Evolutionary conservation across 2,888 invertebrate genomes (phyloP).

Genomic region (Sipha maydis): DNA sequence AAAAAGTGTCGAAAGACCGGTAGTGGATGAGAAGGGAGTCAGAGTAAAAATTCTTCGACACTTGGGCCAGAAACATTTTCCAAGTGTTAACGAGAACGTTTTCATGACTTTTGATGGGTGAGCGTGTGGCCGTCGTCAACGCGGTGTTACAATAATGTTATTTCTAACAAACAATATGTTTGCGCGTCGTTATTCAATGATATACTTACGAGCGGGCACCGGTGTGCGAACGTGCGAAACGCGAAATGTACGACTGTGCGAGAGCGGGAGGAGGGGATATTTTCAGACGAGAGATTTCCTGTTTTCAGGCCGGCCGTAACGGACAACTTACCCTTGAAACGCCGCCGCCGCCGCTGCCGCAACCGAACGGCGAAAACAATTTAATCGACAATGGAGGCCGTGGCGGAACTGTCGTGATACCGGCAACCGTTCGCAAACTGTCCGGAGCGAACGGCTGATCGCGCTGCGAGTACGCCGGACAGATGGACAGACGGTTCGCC

Average conservation of each 20-base stretch:
- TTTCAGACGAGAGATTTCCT: slow-evolving; percentile 17
- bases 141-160: too few relatives aligned
- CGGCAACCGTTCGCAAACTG: background rate
- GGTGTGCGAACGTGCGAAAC: background rate
- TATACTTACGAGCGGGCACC: too few relatives aligned
- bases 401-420: background rate
- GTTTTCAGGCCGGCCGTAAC: slow-evolving; percentile 10
- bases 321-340: slow-evolving; percentile 33
- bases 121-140: background rate
- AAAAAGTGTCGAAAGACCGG: too few relatives aligned
- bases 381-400: background rate
- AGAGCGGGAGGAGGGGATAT: background rate
- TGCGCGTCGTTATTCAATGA: too few relatives aligned
- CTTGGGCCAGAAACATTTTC: background rate
- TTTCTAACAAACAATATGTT: too few relatives aligned
- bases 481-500: too few relatives aligned
- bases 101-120: background rate
- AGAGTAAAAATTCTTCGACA: background rate
- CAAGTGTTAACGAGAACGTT: background rate
- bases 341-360: background rate
- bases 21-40: too few relatives aligned
- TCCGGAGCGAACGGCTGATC: too few relatives aligned
- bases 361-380: background rate
- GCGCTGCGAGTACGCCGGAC: too few relatives aligned
- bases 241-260: background rate